These are phyloP conservation scores for Ptychadena robeensis DNA, from an alignment of 2,797 vertebrate genomes.

Conservation along the genomic window DNA sequence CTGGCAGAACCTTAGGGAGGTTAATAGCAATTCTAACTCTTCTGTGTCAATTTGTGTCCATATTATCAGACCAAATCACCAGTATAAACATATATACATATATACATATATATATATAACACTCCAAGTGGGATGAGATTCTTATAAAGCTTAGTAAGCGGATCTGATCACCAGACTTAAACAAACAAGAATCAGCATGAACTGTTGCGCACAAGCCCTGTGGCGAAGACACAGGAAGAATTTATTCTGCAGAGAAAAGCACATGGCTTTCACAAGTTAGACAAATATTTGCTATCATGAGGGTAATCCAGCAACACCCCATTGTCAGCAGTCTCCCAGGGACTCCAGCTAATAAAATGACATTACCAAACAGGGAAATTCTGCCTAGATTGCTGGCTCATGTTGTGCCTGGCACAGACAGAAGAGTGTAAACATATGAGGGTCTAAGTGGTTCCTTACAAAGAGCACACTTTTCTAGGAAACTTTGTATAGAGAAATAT, in stretches of 20 bases:
- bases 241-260: not conserved
- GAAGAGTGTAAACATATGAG: not conserved
- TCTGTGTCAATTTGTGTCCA: too few species aligned
- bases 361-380: constrained; percentile 6
- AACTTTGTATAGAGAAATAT: too few species aligned
- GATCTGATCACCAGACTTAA: not conserved
- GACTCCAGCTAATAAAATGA: not conserved
- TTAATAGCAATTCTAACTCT: too few species aligned
- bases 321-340: constrained; percentile 18
- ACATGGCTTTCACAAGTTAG: constrained; percentile 32
- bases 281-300: constrained; percentile 43
- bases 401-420: too few species aligned
- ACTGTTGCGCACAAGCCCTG: not conserved
- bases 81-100: not conserved
- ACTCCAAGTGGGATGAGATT: not conserved
- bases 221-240: not conserved
- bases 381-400: not conserved
- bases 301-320: constrained; percentile 6
- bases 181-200: not conserved
- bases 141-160: not conserved
- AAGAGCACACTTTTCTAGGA: not conserved
- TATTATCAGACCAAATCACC: too few species aligned
- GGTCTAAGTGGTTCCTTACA: too few species aligned
- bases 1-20: too few species aligned
- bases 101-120: not conserved